Evolutionary conservation across 2,888 invertebrate species (phyloP).

Genomic region (Drosophila tripunctata): DNA sequence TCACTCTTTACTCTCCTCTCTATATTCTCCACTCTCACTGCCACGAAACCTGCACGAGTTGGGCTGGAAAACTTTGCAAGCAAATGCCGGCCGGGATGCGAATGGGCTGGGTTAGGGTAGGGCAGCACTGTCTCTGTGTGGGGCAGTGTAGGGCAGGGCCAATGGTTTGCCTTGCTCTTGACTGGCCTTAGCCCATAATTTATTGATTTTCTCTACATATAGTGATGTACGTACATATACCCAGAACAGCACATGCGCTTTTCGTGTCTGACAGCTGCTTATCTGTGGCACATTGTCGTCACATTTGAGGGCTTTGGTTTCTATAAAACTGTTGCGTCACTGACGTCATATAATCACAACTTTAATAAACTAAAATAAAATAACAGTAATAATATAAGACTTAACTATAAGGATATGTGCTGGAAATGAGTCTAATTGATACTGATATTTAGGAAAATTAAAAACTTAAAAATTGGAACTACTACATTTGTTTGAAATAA

Average conservation of each 20-base stretch:
- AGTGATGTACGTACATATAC: no score
- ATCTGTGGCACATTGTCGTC: conserved; percentile 52
- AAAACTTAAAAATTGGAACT: no score
- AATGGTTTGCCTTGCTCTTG: conserved; percentile 81
- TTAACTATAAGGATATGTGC: no score
- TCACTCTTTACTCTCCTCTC: not conserved
- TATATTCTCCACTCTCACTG: not conserved
- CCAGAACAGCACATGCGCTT: conserved; percentile 69
- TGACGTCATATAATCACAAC: conserved; percentile 42
- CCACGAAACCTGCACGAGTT: conserved; percentile 2
- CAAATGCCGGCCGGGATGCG: no score
- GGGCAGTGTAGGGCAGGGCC: conserved; percentile 42
- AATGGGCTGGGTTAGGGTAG: no score
- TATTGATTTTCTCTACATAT: conserved; percentile 71
- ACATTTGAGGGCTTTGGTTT: conserved; percentile 25
- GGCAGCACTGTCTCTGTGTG: no score
- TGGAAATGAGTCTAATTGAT: no score
- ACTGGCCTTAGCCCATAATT: conserved; percentile 78
- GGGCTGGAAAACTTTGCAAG: conserved; percentile 39
- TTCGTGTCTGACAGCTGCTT: conserved; percentile 43
- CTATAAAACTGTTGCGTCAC: conserved; percentile 48
- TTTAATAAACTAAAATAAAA: not conserved
- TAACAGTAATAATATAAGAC: not conserved
- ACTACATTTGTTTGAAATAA: no score
- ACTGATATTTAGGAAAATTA: no score